Evolutionary conservation across 2,888 invertebrate species (phyloP).

Genomic region (Syrphus vitripennis): DNA sequence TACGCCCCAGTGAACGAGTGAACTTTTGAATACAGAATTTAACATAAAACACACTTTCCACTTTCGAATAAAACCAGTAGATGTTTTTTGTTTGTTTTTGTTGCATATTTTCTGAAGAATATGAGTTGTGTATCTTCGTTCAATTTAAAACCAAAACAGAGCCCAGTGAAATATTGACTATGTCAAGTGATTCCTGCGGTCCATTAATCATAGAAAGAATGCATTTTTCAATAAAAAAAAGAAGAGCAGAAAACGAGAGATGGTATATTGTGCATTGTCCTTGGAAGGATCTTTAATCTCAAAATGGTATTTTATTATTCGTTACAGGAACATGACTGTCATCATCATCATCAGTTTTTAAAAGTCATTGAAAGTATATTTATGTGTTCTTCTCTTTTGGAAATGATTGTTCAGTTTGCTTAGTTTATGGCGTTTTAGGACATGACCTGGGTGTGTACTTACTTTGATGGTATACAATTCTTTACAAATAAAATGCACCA

Average conservation of each 20-base stretch:
- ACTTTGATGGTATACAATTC: too few relatives aligned
- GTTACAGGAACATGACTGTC: slow-evolving; percentile 24
- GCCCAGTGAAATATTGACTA: not conserved
- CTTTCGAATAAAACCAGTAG: not conserved
- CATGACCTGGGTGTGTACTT: not conserved
- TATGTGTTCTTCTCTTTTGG: not conserved
- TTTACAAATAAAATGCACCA: too few relatives aligned
- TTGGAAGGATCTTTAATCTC: slow-evolving; percentile 34
- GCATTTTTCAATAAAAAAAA: not conserved
- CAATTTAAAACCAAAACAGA: not conserved
- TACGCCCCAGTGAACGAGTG: slow-evolving; percentile 46
- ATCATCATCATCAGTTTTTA: slow-evolving; percentile 36
- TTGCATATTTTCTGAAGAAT: slow-evolving; percentile 3
- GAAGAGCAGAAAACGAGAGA: not conserved
- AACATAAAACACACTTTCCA: not conserved
- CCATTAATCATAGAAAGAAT: slow-evolving; percentile 23
- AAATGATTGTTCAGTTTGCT: not conserved
- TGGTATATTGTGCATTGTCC: slow-evolving; percentile 12
- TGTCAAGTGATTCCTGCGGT: slow-evolving; percentile 5
- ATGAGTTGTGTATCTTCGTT: not conserved
- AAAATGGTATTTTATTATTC: slow-evolving; percentile 17
- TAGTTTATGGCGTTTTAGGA: slow-evolving; percentile 43
- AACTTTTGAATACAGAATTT: slow-evolving; percentile 25
- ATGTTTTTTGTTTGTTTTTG: not conserved
- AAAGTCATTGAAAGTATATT: slow-evolving; percentile 20